Base-by-base conservation (phyloP, 2,797 vertebrate species). In the Xenentodon cancila region DNA sequence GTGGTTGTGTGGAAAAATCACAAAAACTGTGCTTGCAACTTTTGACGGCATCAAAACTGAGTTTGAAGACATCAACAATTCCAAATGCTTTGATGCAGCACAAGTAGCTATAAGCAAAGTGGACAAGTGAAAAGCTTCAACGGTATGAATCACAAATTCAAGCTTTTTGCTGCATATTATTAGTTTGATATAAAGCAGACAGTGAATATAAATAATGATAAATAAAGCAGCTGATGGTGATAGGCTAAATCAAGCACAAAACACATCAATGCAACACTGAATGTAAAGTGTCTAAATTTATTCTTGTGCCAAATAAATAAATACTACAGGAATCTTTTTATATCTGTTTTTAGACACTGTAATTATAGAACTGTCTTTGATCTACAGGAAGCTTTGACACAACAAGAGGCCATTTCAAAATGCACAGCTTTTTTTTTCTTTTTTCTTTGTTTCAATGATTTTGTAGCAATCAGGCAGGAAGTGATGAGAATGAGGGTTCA, bases 311-410 rank as follows among this genome's bases (percentile, higher is more conserved):
- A 17, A 22, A 30, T 68, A 53, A 73, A 82, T 60, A 66, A 53
- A 74, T 55, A 60, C 60, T 9, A 55, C 11, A 32, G 17, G 54
- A 59, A 25, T 32, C 42, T 27, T 42, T 60, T 3, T 3, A 15
- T 30, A 6, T 64, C 66, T 47, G 46, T 72, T 45, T 80, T 55
- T 4, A 53, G 21, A 32, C 20, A 19, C 2, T 71, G 68, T 63
- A 77, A 71, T 65, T 73, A 71, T 63, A 75, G 62, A 76, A 57
- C 54, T 46, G 7, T 49, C 59, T 72, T 62, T 74, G 54, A 78
- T 73, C 64, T 50, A 27, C 34, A 49, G 5, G 34, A 62, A 53
- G 44, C 18, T 46, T 12, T 63, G 18, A 46, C 19, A 45, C 18
- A 32, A 9, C 12, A 0, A 17, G 16, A 60, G 19, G 22, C 20